Evolutionary conservation across 2,113 vertebrate species (phyloP).

Genomic region (Limnothrissa miodon): DNA sequence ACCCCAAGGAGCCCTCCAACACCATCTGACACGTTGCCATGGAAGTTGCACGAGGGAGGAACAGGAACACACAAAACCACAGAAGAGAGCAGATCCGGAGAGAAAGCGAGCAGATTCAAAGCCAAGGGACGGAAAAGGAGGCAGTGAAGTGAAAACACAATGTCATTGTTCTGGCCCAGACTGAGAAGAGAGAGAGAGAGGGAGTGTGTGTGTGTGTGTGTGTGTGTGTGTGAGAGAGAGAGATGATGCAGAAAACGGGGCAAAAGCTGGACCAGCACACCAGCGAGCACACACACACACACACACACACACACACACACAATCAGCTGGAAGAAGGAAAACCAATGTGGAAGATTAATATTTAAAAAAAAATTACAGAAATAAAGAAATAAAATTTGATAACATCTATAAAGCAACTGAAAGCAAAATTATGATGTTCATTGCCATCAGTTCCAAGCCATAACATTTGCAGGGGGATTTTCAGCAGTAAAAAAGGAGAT

Average conservation of each 20-base stretch:
- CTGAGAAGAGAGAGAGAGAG: not conserved
- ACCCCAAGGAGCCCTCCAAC: too few species aligned
- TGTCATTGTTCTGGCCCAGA: slow-evolving; percentile 58
- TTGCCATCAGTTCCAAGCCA: too few species aligned
- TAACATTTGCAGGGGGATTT: not conserved
- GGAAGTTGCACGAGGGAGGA: slow-evolving; percentile 48
- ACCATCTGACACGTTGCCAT: slow-evolving; percentile 52
- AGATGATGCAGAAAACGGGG: not conserved
- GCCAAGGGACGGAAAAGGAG: slow-evolving; percentile 68
- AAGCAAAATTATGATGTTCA: too few species aligned
- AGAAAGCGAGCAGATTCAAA: slow-evolving; percentile 79
- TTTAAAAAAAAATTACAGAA: too few species aligned
- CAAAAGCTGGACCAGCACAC: not conserved
- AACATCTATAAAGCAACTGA: too few species aligned
- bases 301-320: not conserved
- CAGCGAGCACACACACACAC: not conserved
- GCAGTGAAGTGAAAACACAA: slow-evolving; percentile 69
- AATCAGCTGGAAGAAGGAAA: not conserved
- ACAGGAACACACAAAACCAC: slow-evolving; percentile 23
- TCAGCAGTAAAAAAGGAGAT: not conserved
- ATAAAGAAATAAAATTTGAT: too few species aligned
- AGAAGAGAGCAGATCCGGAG: not conserved
- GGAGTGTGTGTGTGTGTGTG: too few species aligned
- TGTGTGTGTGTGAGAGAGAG: not conserved
- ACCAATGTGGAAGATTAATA: too few species aligned